Percentiles rank a stretch among this genome's conserved stretches.
Conservation (phyloP, 2,797 vertebrate genomes). For the Sebastes elongatus region DNA sequence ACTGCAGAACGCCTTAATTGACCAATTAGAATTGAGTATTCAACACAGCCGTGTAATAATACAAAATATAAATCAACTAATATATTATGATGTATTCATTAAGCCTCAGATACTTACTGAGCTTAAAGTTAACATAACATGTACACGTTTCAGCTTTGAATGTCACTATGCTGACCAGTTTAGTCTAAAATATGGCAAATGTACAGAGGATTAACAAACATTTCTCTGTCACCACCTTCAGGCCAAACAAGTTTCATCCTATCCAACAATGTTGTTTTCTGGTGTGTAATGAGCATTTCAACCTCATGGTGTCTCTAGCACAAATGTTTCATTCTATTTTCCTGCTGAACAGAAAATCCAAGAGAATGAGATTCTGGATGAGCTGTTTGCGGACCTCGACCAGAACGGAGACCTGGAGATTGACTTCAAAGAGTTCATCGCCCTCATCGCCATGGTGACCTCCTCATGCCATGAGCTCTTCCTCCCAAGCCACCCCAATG, state of each 20-base stretch:
- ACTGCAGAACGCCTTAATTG: accelerated
- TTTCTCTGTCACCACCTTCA: background rate
- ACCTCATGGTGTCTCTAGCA: background rate
- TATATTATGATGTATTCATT: background rate
- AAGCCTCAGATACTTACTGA: background rate
- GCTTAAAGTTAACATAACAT: background rate
- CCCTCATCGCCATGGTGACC: slow-evolving; percentile 83
- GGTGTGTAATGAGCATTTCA: background rate
- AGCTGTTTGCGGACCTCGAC: slow-evolving; percentile 80
- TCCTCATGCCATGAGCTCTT: slow-evolving; percentile 79
- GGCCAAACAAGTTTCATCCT: background rate
- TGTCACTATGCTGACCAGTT: background rate
- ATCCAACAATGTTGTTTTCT: background rate
- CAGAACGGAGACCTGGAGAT: slow-evolving; percentile 82
- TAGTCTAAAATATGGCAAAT: background rate
- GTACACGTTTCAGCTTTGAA: background rate
- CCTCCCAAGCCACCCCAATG: background rate
- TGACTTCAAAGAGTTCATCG: slow-evolving; percentile 83
- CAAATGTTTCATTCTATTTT: background rate
- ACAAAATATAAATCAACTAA: background rate
- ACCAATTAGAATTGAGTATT: too few relatives aligned
- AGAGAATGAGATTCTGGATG: slow-evolving; percentile 76
- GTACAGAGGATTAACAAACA: background rate
- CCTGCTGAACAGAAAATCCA: slow-evolving; percentile 76
- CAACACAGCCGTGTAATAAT: background rate